Base-by-base conservation (phyloP, 2,888 invertebrate genomes). In the Rhagonycha fulva region DNA sequence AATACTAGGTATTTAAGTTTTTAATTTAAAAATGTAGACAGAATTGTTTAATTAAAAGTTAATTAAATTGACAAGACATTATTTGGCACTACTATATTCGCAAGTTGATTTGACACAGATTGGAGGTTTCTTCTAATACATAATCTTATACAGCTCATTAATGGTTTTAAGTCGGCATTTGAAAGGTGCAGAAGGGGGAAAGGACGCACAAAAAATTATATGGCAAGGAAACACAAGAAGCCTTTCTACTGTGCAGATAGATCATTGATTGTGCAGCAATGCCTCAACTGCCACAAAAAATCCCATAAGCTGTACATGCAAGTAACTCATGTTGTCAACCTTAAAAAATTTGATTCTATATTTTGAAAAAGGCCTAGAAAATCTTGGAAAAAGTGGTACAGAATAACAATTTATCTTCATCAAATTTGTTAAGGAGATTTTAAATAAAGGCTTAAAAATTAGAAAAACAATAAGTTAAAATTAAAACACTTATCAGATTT, bases 71-170 rank as follows among this genome's bases (percentile, higher is more conserved):
- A 72, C 72, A 76, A 72, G 72, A 32, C 61, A 72, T 69, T 68
- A 76, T 76, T 76, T 76, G 76, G 76, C 76, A 76, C 76, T 70
- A 76, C 69, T 72, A 47, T 62, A 67, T 73, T 70, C 30, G 71
- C 62, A 68, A 71, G 67, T 74, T 71, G 68, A 68, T 72, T 75
- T 82, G 81, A 82, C 81, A 82, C 81, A 81, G 76, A 78, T 79
- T n/a, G n/a, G 47, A 47, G 47, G 47, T n/a, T 47, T 47, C n/a
- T 47, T n/a, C 47, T 47, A 47, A n/a, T 47, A 47, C 47, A n/a
- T n/a, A 47, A 47, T 47, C n/a, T 47, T 47, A 19, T 19, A n/a
- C n/a, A 47, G 47, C 47, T 47, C 47, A n/a, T 47, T 7, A 7
- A 47, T 47, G 47, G 47, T 47, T n/a, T 47, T 47, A 47, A 47